Evolutionary conservation across 2,797 vertebrate genomes (phyloP), one percentile per base, ranked within the genome.

Genomic region (Crocidura indochinensis): DNA sequence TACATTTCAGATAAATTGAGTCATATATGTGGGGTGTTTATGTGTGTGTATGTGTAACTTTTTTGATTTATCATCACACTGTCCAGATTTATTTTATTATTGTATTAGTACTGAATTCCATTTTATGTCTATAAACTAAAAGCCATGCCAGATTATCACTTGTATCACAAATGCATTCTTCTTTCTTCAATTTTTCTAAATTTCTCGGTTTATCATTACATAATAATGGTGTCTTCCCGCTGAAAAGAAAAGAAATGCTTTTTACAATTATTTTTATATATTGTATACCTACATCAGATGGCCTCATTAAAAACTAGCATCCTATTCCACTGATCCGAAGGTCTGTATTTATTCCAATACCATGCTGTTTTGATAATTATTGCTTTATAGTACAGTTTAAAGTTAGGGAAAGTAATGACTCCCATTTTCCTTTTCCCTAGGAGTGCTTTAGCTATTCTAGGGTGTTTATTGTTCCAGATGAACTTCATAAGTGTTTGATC

Each of bases 181-280:
- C 2, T 38, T 26, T 29, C 20, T 20, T 88, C 49, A 10, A 26
- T 62, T 51, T 19, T 44, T 31, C 56, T 10, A 44, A 4, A 74
- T 60, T 60, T 29, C 14, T 74, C 38, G 10, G 9, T 20, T 71
- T 67, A 56, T 62, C 8, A 69, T 51, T 60, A 38, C n/a, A 26
- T 22, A 10, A 19, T 22, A 47, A 49, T 8, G 15, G 65, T 2
- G 1, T 62, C 68, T 83, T 56, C 31, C 83, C 65, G 44, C 44
- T 31, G 6, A 31, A 82, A 89, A 85, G 6, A 19, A n/a, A n/a
- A n/a, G 24, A 29, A 5, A 91, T 88, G 27, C 31, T 75, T 81
- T n/a, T 49, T 47, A n/a, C 15, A 49, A n/a, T 51, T 38, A 47
- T 51, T 78, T 87, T 82, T 73, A 26, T 29, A 67, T 31, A 76